Percentiles rank a stretch among this genome's conserved stretches.
These are phyloP conservation scores for Drosophila repleta DNA, from an alignment of 1,140 invertebrate genomes.

Conservation along the genomic window DNA sequence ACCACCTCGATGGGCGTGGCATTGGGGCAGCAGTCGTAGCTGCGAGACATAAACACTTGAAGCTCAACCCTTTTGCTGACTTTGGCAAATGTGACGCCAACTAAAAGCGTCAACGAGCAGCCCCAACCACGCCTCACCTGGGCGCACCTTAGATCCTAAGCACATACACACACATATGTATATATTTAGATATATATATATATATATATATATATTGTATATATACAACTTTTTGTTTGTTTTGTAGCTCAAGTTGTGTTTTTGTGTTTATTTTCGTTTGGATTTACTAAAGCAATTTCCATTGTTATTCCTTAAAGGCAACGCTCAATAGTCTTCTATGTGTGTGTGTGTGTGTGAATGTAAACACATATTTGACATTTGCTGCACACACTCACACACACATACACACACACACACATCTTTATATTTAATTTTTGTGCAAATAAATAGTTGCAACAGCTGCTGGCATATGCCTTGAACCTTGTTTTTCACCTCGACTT, in stretches of 20 bases:
- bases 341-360: constrained; percentile 51
- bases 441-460: constrained; percentile 81
- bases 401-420: background rate
- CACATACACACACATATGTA: constrained; percentile 11
- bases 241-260: constrained; percentile 77
- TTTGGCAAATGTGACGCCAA: constrained; percentile 61
- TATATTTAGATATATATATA: no score
- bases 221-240: constrained; percentile 63
- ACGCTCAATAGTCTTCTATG: constrained; percentile 9
- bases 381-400: constrained; percentile 35
- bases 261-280: constrained; percentile 78
- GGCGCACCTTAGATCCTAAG: constrained; percentile 37
- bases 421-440: constrained; percentile 66
- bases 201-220: no score
- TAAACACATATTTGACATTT: constrained; percentile 81
- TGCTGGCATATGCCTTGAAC: constrained; percentile 63
- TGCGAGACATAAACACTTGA: constrained; percentile 64
- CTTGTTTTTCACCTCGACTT: constrained; percentile 8
- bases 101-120: constrained; percentile 49
- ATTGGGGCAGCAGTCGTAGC: constrained; percentile 18
- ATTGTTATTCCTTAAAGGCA: constrained; percentile 72
- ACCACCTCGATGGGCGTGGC: constrained; percentile 20
- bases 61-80: constrained; percentile 76
- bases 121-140: constrained; percentile 42
- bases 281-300: constrained; percentile 82